Conservation (phyloP, 1,140 invertebrate genomes). For the Dendroctonus ponderosae region DNA sequence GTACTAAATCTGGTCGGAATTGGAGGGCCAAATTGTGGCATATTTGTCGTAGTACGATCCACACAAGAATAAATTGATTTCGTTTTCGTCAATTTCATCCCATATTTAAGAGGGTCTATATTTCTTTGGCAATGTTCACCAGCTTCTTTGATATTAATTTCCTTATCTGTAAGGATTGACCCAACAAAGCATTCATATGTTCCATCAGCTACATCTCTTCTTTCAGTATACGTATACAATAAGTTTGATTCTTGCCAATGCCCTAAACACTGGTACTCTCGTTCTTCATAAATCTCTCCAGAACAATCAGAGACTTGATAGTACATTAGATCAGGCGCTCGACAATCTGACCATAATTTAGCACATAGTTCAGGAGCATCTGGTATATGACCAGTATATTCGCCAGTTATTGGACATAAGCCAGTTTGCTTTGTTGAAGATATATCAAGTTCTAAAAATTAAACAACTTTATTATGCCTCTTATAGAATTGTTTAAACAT, state of each 20-base stretch:
- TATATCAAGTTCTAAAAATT: constrained; percentile 54
- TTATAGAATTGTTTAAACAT: no score
- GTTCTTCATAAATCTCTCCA: constrained; percentile 66
- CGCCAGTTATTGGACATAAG: constrained; percentile 69
- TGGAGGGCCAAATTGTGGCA: constrained; percentile 1
- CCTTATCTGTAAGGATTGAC: constrained; percentile 61
- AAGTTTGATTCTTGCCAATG: constrained; percentile 68
- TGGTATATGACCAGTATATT: constrained; percentile 66
- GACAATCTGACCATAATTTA: constrained; percentile 70
- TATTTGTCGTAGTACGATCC: constrained; percentile 20
- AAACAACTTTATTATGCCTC: not conserved
- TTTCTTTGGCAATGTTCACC: constrained; percentile 67
- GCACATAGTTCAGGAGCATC: constrained; percentile 67
- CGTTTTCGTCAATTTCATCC: constrained; percentile 61
- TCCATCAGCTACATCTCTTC: constrained; percentile 60
- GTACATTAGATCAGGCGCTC: constrained; percentile 69
- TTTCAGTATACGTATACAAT: constrained; percentile 69
- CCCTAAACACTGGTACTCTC: constrained; percentile 69
- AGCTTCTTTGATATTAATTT: constrained; percentile 65
- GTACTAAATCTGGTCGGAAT: constrained; percentile 21
- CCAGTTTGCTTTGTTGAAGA: constrained; percentile 41
- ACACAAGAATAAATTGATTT: constrained; percentile 35
- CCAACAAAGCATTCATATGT: constrained; percentile 73
- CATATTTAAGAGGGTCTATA: constrained; percentile 60
- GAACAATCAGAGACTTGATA: constrained; percentile 67